A percentile compares a stretch with the other conserved stretches of the same genome.
phyloP scores from a whole-genome alignment of 1,140 invertebrate genomes.

The Oncopodura yosiiana region DNA sequence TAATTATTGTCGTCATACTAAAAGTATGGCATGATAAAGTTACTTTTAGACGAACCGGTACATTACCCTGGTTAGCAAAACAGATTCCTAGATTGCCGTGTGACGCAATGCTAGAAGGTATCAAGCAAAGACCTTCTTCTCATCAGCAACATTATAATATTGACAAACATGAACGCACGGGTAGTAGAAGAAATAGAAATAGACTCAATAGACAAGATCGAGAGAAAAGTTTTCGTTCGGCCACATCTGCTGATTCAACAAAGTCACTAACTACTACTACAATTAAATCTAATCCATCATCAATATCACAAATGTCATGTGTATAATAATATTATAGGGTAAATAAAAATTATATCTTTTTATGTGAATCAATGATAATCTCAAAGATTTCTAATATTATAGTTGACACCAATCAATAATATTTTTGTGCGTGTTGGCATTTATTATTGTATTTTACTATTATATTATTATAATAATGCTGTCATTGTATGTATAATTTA shows the following conservation, averaged over 20 bases:
- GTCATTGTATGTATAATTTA: no score
- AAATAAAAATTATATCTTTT: no score
- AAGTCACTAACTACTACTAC: background rate
- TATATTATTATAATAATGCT: no score
- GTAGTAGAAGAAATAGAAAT: background rate
- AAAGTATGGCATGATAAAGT: constrained; percentile 27
- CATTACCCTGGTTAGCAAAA: constrained; percentile 18
- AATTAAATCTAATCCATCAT: constrained; percentile 8
- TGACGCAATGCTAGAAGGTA: constrained; percentile 18
- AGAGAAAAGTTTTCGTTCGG: background rate
- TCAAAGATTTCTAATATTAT: no score
- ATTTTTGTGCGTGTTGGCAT: no score
- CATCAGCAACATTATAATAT: background rate
- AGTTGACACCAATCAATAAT: no score
- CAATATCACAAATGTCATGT: constrained; percentile 4
- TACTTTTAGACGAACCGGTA: constrained; percentile 12
- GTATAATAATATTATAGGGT: no score
- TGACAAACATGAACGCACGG: background rate
- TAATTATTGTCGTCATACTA: constrained; percentile 9
- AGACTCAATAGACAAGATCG: background rate
- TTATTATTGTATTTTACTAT: no score
- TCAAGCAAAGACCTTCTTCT: constrained; percentile 17
- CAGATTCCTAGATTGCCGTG: constrained; percentile 24
- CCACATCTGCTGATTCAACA: background rate
- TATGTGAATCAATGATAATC: no score